Base-by-base conservation (phyloP, 1,140 invertebrate species). In the Oncopodura yosiiana region DNA sequence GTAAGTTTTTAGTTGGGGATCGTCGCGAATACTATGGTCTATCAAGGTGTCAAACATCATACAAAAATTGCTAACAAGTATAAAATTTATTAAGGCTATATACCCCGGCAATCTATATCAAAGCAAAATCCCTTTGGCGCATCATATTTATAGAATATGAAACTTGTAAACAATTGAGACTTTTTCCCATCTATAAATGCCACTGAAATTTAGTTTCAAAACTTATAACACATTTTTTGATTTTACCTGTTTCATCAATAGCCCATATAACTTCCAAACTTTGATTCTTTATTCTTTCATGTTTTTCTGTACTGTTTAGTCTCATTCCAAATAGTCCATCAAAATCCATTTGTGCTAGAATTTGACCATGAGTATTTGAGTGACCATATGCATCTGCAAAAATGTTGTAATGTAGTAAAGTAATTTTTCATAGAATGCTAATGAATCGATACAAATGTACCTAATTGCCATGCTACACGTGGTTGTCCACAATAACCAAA, bases 51-150 rank as follows among this genome's bases (percentile, higher is more conserved):
- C 44, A n/a, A n/a, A n/a, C n/a, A n/a, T n/a, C n/a, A n/a, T n/a
- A n/a, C n/a, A n/a, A n/a, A n/a, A n/a, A n/a, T n/a, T n/a, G n/a
- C n/a, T n/a, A n/a, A n/a, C n/a, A n/a, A n/a, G n/a, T n/a, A n/a
- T n/a, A n/a, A n/a, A n/a, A n/a, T n/a, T n/a, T n/a, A n/a, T n/a
- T n/a, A n/a, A n/a, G n/a, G n/a, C n/a, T n/a, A n/a, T n/a, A 87
- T 82, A 69, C 93, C 88, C 1, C 66, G 58, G 66, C 90, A 94
- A 0, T 82, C 69, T 1, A 84, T 72, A 68, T 94, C 90, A 68
- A 92, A 95, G 67, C 89, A 94, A 70, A 90, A 94, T 0, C 86
- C 87, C 3, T 77, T 73, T 1, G 89, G 90, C 11, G 88, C 81
- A 0, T 74, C 74, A 67, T 94, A 94, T 2, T 74, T 79, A 60